These are phyloP conservation scores for Drosophila quadrilineata DNA, from an alignment of 1,140 invertebrate genomes.

Conservation along the genomic window DNA sequence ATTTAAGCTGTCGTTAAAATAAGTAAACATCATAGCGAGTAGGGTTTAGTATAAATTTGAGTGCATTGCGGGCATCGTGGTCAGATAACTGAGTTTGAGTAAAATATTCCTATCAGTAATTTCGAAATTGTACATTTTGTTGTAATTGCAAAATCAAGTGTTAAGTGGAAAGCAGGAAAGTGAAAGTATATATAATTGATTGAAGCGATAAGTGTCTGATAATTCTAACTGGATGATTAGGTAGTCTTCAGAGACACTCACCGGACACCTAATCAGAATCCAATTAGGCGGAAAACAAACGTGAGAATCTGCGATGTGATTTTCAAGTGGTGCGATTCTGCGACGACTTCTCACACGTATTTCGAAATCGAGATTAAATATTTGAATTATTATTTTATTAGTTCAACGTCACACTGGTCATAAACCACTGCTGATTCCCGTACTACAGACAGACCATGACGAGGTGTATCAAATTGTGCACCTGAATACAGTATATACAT, in stretches of 20 bases:
- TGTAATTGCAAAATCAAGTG: background rate
- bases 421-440: slow-evolving; percentile 1
- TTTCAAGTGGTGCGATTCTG: slow-evolving; percentile 18
- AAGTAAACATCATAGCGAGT: too few relatives aligned
- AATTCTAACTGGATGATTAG: background rate
- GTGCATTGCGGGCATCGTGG: too few relatives aligned
- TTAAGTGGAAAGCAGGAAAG: too few relatives aligned
- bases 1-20: too few relatives aligned
- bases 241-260: background rate
- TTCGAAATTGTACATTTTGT: background rate
- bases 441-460: background rate
- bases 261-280: slow-evolving; percentile 39
- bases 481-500: background rate
- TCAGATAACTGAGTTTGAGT: slow-evolving; percentile 1
- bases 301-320: slow-evolving; percentile 10
- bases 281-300: slow-evolving; percentile 43
- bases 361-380: slow-evolving; percentile 22
- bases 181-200: background rate
- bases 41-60: too few relatives aligned
- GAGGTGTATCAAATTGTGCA: background rate
- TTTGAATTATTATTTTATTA: slow-evolving; percentile 10
- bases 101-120: slow-evolving; percentile 6
- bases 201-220: background rate
- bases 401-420: slow-evolving; percentile 8
- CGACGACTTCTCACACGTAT: slow-evolving; percentile 43